Evolutionary conservation across 92 coral and sea anemone genomes (phyloP).

Genomic region (Paragorgia papillata): DNA sequence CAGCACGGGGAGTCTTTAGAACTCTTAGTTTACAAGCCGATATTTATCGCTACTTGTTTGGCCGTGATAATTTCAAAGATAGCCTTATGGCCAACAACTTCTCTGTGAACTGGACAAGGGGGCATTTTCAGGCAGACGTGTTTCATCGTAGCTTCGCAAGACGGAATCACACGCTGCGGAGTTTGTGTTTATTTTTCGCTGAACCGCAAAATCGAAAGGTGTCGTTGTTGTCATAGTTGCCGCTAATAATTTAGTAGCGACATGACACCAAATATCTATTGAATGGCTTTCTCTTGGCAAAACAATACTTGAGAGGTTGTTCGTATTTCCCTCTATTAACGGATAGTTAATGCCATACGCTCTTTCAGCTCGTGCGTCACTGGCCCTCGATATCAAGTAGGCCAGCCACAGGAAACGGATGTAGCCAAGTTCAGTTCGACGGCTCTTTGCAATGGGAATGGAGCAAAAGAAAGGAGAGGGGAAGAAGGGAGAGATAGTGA

Average conservation of each 20-base stretch:
- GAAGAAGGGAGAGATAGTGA: too few species aligned
- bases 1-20: not conserved
- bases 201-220: slow-evolving; percentile 43
- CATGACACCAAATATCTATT: slow-evolving; percentile 43
- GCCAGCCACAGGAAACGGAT: slow-evolving; percentile 27
- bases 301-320: slow-evolving; percentile 28
- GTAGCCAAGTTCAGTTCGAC: not conserved
- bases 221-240: slow-evolving; percentile 50
- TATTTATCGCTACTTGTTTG: slow-evolving; percentile 14
- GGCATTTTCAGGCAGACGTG: slow-evolving; percentile 4
- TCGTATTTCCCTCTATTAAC: slow-evolving; percentile 48
- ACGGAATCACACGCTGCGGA: slow-evolving; percentile 40
- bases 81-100: slow-evolving; percentile 10
- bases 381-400: slow-evolving; percentile 10
- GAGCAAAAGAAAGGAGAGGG: too few species aligned
- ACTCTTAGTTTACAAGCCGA: not conserved
- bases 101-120: not conserved
- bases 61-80: slow-evolving; percentile 1
- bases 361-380: slow-evolving; percentile 29
- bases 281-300: slow-evolving; percentile 35
- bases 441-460: too few species aligned
- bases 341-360: slow-evolving; percentile 21
- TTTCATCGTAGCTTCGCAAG: slow-evolving; percentile 1
- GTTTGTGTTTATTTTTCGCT: slow-evolving; percentile 36
- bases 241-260: slow-evolving; percentile 41